Conservation (phyloP, 1,140 invertebrate species). For the Solenopsis invicta region DNA sequence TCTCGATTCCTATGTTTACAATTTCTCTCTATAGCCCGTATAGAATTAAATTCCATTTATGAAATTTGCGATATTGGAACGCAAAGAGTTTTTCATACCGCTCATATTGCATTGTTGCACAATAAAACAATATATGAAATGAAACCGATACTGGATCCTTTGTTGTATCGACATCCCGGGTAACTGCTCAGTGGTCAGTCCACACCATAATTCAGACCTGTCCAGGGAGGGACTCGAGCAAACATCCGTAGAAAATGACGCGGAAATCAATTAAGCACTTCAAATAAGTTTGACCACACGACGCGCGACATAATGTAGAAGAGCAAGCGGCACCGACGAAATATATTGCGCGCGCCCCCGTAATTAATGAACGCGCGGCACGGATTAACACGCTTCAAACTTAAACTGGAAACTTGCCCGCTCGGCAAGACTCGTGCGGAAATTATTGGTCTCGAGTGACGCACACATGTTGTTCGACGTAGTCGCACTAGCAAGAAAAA, state of each 20-base stretch:
- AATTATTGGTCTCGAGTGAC: slow-evolving; percentile 11
- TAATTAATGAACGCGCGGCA: slow-evolving; percentile 53
- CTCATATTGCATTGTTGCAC: slow-evolving; percentile 31
- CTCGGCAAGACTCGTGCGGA: slow-evolving; percentile 15
- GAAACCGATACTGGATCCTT: slow-evolving; percentile 32
- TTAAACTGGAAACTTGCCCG: slow-evolving; percentile 9
- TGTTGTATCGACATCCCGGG: neutral
- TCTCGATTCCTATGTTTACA: slow-evolving; percentile 15
- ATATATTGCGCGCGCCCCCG: neutral
- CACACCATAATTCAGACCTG: slow-evolving; percentile 30
- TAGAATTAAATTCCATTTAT: slow-evolving; percentile 46
- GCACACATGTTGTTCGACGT: neutral
- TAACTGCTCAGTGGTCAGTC: slow-evolving; percentile 22
- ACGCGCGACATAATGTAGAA: slow-evolving; percentile 33
- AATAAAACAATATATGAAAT: slow-evolving; percentile 54
- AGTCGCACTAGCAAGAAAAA: neutral
- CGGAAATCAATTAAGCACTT: slow-evolving; percentile 51
- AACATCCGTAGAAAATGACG: slow-evolving; percentile 32
- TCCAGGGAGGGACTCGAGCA: neutral
- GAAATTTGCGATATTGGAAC: slow-evolving; percentile 46
- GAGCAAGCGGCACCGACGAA: slow-evolving; percentile 19
- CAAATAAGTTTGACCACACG: slow-evolving; percentile 48
- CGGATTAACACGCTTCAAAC: slow-evolving; percentile 35
- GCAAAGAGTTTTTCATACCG: slow-evolving; percentile 49
- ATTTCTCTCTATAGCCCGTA: neutral